These are phyloP conservation scores for Mustelus asterias DNA, from an alignment of 2,113 vertebrate genomes.

Conservation along the genomic window DNA sequence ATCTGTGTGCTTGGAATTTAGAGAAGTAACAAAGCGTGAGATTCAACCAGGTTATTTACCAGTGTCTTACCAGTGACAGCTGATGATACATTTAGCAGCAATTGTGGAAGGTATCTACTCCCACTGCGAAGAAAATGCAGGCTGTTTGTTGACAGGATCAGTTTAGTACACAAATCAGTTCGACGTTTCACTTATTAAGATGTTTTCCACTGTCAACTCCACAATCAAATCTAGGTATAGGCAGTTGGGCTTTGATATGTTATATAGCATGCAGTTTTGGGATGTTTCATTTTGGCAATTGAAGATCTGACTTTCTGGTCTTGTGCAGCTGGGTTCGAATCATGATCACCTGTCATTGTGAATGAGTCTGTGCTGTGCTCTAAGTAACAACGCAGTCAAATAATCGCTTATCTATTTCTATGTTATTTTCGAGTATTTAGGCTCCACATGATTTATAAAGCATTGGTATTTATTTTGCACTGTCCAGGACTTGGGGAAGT, in stretches of 20 bases:
- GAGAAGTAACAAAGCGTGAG: background rate
- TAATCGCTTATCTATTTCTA: background rate
- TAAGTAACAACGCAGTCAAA: background rate
- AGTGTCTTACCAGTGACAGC: background rate
- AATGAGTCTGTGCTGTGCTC: background rate
- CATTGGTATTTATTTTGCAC: background rate
- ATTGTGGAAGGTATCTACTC: too few relatives aligned
- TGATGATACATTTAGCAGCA: background rate
- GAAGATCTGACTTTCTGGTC: background rate
- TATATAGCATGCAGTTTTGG: background rate
- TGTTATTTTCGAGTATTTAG: background rate
- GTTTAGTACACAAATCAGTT: background rate
- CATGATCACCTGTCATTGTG: background rate
- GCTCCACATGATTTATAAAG: background rate
- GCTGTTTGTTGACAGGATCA: background rate
- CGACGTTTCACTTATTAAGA: background rate
- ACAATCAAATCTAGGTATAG: background rate
- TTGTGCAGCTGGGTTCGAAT: background rate
- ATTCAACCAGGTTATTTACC: background rate
- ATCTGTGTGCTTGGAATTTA: background rate
- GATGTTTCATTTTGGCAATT: background rate
- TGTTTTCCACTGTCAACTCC: background rate
- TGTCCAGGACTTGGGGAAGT: background rate
- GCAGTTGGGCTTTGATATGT: background rate
- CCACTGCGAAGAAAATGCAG: background rate